These are phyloP conservation scores for Noctua pronuba DNA, from an alignment of 2,888 invertebrate species.

Conservation along the genomic window DNA sequence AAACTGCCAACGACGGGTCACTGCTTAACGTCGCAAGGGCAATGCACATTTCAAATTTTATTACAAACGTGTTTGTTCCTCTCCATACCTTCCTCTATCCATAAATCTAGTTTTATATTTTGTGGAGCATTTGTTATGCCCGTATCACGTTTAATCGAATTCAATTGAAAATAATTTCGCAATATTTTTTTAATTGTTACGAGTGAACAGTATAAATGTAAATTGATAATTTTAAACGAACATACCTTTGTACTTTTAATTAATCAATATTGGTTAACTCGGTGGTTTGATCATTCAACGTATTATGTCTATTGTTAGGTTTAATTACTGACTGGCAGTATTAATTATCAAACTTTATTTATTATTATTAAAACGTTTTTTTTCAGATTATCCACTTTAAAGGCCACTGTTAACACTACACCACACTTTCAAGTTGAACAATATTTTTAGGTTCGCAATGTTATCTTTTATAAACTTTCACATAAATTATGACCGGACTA, in stretches of 20 bases:
- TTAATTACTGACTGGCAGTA: conserved; percentile 33
- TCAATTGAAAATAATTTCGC: conserved; percentile 14
- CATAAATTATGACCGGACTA: conserved; percentile 15
- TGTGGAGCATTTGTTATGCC: not conserved
- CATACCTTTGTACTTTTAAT: conserved; percentile 52
- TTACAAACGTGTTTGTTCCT: conserved; percentile 34
- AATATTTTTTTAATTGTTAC: conserved; percentile 38
- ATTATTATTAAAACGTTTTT: too few relatives aligned
- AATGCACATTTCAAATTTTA: conserved; percentile 54
- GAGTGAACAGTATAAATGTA: conserved; percentile 16
- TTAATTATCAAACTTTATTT: conserved; percentile 40
- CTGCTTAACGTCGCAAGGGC: conserved; percentile 25
- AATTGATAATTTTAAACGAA: conserved; percentile 38
- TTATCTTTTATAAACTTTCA: conserved; percentile 34
- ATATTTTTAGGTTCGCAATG: conserved; percentile 17
- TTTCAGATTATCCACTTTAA: too few relatives aligned
- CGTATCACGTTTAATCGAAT: not conserved
- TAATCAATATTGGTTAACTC: conserved; percentile 39
- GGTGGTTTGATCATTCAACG: conserved; percentile 34
- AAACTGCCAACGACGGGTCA: conserved; percentile 38
- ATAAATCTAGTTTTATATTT: conserved; percentile 30
- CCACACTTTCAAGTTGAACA: conserved; percentile 13
- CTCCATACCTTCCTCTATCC: conserved; percentile 24
- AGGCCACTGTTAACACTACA: conserved; percentile 27
- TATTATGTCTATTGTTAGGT: conserved; percentile 33